These are phyloP conservation scores for Phenganax stokvisi DNA, from an alignment of 92 coral and sea anemone genomes.

Conservation along the genomic window DNA sequence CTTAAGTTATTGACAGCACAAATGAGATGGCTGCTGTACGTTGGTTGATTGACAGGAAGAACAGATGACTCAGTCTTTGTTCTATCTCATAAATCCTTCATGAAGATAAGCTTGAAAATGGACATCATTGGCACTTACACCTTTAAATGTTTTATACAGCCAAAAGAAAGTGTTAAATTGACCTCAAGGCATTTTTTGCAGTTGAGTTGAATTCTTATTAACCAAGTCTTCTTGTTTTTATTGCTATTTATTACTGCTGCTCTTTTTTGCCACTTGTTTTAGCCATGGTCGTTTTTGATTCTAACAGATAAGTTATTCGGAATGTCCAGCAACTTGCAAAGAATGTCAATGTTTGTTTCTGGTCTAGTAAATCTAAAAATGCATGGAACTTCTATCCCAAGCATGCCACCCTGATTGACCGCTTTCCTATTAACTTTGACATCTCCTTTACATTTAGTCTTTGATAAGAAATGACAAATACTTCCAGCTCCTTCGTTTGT, in stretches of 20 bases:
- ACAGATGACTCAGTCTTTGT: slow-evolving; percentile 39
- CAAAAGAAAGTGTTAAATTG: neutral
- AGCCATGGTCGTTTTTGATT: neutral
- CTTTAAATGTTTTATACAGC: neutral
- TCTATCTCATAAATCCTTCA: slow-evolving; percentile 36
- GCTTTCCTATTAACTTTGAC: slow-evolving; percentile 43
- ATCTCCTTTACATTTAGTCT: slow-evolving; percentile 34
- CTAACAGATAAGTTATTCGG: slow-evolving; percentile 46
- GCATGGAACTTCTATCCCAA: slow-evolving; percentile 45
- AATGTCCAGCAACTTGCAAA: slow-evolving; percentile 39
- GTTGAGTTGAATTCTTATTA: neutral
- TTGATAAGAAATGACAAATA: slow-evolving; percentile 43
- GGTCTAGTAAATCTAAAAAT: slow-evolving; percentile 40
- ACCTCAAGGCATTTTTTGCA: neutral
- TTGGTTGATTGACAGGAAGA: neutral
- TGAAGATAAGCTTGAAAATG: slow-evolving; percentile 40
- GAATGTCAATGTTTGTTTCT: slow-evolving; percentile 24
- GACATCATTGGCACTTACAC: slow-evolving; percentile 30
- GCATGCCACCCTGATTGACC: slow-evolving; percentile 42
- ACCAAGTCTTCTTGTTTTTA: neutral
- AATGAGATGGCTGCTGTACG: slow-evolving; percentile 3
- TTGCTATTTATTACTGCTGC: slow-evolving; percentile 35
- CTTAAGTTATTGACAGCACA: slow-evolving; percentile 38
- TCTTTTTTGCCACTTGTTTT: slow-evolving; percentile 25
- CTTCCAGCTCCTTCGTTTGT: neutral